Percentiles rank a stretch among this genome's conserved stretches.
Conservation (phyloP, 2,888 invertebrate genomes). For the Andrena trimmerana region DNA sequence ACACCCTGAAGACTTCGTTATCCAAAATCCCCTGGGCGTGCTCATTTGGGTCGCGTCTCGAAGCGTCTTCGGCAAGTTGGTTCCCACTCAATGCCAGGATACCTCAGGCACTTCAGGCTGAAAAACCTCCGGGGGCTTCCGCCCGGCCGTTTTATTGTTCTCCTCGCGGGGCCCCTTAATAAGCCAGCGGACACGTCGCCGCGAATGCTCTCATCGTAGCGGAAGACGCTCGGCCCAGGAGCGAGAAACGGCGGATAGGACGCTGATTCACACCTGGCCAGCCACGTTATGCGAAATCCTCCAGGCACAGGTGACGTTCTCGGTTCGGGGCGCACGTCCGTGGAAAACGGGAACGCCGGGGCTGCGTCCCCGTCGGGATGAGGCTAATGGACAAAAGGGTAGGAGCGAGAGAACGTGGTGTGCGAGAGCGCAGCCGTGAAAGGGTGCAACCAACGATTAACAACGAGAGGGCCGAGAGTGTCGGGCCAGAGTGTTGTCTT, state of each 20-base stretch:
- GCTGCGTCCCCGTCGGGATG: slow-evolving; percentile 67
- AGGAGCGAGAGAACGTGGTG: slow-evolving; percentile 74
- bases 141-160: slow-evolving; percentile 38
- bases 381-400: slow-evolving; percentile 81
- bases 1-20: slow-evolving; percentile 55
- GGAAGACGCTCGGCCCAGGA: slow-evolving; percentile 28
- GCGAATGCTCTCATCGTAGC: slow-evolving; percentile 27
- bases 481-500: slow-evolving; percentile 78
- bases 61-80: slow-evolving; percentile 14
- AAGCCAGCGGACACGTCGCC: slow-evolving; percentile 48
- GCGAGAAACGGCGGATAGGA: slow-evolving; percentile 30
- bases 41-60: slow-evolving; percentile 9
- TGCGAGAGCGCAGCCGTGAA: slow-evolving; percentile 72
- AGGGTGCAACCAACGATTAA: slow-evolving; percentile 82
- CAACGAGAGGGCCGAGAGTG: slow-evolving; percentile 77
- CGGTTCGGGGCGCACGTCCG: slow-evolving; percentile 45
- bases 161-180: slow-evolving; percentile 33
- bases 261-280: slow-evolving; percentile 61
- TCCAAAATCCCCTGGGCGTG: slow-evolving; percentile 30
- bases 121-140: slow-evolving; percentile 7
- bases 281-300: slow-evolving; percentile 77
- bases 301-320: slow-evolving; percentile 77
- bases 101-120: slow-evolving; percentile 9
- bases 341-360: slow-evolving; percentile 37
- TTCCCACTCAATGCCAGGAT: slow-evolving; percentile 5